These are phyloP conservation scores for Pterophyllum scalare DNA, from an alignment of 2,113 vertebrate genomes.

Conservation along the genomic window DNA sequence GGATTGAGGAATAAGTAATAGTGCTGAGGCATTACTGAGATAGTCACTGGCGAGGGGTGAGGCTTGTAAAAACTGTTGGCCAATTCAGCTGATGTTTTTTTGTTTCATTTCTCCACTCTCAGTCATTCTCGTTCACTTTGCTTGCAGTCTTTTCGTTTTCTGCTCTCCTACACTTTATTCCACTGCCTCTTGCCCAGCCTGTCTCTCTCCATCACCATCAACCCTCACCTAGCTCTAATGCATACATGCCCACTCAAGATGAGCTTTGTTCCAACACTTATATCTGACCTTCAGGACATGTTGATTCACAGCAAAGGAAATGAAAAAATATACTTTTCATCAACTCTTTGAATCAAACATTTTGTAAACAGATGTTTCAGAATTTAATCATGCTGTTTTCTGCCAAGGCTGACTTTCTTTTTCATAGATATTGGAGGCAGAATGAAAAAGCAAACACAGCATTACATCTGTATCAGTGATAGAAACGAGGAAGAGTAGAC, in stretches of 20 bases:
- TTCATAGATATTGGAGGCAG: conserved; percentile 31
- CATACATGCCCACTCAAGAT: conserved; percentile 20
- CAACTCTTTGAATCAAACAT: conserved; percentile 59
- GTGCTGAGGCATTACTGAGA: neutral
- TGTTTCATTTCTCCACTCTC: neutral
- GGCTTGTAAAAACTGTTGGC: neutral
- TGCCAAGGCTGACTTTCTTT: conserved; percentile 63
- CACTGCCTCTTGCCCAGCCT: conserved; percentile 17
- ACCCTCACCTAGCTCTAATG: conserved; percentile 41
- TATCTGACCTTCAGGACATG: conserved; percentile 48
- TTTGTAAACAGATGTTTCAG: conserved; percentile 61
- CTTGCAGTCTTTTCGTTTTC: neutral
- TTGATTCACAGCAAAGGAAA: conserved; percentile 38
- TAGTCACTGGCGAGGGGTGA: neutral
- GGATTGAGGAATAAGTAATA: too few species aligned
- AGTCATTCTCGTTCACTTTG: neutral
- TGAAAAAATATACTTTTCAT: conserved; percentile 31
- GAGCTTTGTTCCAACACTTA: conserved; percentile 44
- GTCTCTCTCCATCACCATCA: conserved; percentile 41
- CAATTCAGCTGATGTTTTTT: neutral
- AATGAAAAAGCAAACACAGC: conserved; percentile 34
- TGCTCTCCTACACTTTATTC: neutral
- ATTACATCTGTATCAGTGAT: conserved; percentile 34
- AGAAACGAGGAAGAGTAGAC: conserved; percentile 15
- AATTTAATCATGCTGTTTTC: conserved; percentile 52